These are phyloP conservation scores for Cottoperca gobio DNA, from an alignment of 2,797 vertebrate genomes.

Conservation along the genomic window DNA sequence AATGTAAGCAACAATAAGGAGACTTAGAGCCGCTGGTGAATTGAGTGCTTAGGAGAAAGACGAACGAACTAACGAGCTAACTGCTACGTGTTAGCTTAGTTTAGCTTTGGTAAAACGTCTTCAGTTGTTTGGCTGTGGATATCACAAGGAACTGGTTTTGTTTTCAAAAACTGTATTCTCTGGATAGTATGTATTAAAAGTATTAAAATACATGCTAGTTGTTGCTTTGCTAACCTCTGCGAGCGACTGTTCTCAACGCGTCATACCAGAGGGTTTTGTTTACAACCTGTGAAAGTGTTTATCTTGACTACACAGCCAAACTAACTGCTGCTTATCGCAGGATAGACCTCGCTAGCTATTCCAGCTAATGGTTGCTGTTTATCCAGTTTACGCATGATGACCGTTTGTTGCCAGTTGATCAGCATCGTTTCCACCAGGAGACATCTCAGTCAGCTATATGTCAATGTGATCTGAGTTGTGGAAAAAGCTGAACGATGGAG, in stretches of 20 bases:
- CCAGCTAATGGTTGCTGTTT: constrained; percentile 12
- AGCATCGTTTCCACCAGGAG: constrained; percentile 12
- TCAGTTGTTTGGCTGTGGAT: constrained; percentile 3
- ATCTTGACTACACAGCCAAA: constrained; percentile 58
- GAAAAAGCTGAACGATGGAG: constrained; percentile 79
- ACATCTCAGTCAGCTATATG: constrained; percentile 16
- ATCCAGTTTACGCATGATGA: constrained; percentile 18
- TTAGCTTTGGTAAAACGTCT: constrained; percentile 11
- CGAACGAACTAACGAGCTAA: constrained; percentile 4
- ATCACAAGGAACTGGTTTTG: constrained; percentile 29
- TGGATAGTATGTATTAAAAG: no score
- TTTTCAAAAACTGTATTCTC: constrained; percentile 34
- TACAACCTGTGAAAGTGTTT: constrained; percentile 45
- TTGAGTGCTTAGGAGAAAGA: neutral
- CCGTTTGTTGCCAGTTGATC: constrained; percentile 9
- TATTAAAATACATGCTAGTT: neutral
- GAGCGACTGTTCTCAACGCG: neutral
- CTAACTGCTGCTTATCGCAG: constrained; percentile 48
- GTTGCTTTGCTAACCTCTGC: neutral
- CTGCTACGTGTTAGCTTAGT: constrained; percentile 40
- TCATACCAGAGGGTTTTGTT: constrained; percentile 27
- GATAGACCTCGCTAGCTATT: neutral
- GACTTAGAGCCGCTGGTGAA: neutral
- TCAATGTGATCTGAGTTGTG: constrained; percentile 40
- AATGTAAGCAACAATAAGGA: neutral